phyloP scores from a whole-genome alignment of 2,113 vertebrate genomes.

The Bubo scandiacus region DNA sequence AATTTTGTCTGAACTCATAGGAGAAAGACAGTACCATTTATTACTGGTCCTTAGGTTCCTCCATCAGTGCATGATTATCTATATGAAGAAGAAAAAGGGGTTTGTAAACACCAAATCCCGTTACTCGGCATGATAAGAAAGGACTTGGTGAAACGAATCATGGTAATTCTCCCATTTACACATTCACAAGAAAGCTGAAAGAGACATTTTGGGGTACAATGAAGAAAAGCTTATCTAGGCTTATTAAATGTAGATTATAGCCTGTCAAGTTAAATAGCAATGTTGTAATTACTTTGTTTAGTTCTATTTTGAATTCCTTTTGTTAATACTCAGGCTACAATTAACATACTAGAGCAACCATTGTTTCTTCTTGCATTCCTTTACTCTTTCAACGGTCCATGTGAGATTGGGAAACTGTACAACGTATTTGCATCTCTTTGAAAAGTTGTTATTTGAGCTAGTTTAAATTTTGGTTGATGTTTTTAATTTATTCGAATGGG shows the following conservation, averaged over 20 bases:
- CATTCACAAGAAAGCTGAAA: background rate
- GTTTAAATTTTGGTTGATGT: background rate
- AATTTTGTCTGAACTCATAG: background rate
- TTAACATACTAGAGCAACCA: conserved; percentile 39
- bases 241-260: conserved; percentile 61
- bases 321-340: conserved; percentile 25
- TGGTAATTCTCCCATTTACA: background rate
- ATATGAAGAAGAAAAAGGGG: background rate
- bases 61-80: background rate
- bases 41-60: background rate
- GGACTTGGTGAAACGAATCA: background rate
- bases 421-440: background rate
- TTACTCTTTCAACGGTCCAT: background rate
- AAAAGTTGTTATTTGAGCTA: background rate
- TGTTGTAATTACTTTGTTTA: conserved; percentile 58
- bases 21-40: background rate
- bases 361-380: conserved; percentile 48
- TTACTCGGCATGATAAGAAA: background rate
- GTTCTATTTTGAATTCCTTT: conserved; percentile 57
- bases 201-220: conserved; percentile 22
- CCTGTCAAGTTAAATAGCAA: conserved; percentile 35
- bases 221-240: background rate
- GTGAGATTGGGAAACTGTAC: background rate
- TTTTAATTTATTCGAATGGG: background rate
- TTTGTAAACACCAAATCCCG: background rate